Evolutionary conservation across 2,888 invertebrate species (phyloP), one percentile per base, ranked within the genome.

Genomic region (Luperina nickerlii): DNA sequence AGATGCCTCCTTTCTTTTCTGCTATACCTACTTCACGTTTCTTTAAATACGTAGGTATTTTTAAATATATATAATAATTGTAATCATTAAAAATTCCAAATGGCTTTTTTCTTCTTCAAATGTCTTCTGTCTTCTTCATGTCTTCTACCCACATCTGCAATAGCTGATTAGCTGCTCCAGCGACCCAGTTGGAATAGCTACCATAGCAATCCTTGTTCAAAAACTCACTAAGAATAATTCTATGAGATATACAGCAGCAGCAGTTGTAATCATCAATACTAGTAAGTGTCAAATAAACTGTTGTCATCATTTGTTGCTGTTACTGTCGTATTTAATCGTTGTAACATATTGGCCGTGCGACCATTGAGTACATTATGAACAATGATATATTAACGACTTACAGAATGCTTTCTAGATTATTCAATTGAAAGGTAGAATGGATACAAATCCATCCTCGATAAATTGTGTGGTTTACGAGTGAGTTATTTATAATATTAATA

Each of bases 321-420:
- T 24, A 68, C 15, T 67, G 38, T 79, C 65, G n/a, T 32, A 70
- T n/a, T 24, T 71, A 57, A 81, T 75, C 27, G n/a, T 27, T 54
- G 62, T 71, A 75, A 71, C 27, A 60, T 71, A 79, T 74, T 78
- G 63, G 69, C 62, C 63, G 45, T 63, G 54, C 48, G 70, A n/a
- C 13, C 32, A 70, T 24, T 60, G 8, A 24, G 54, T 42, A 51
- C n/a, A 62, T 70, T 70, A 48, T 65, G 32, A 63, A 70, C 57
- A 71, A 51, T 60, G 18, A 57, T 48, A 71, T 71, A 45, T 54
- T 62, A 79, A 51, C 15, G 13, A 57, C 32, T 24, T 24, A 18
- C 20, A 32, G 18, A 11, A 65, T n/a, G 32, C 24, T 54, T 66
- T 57, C 45, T 32, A 24, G 54, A 51, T 69, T 38, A 48, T 38